Percentiles rank a stretch among this genome's conserved stretches.
Evolutionary conservation across 2,113 vertebrate species (phyloP).

Genomic region (Ceuthmochares aereus): DNA sequence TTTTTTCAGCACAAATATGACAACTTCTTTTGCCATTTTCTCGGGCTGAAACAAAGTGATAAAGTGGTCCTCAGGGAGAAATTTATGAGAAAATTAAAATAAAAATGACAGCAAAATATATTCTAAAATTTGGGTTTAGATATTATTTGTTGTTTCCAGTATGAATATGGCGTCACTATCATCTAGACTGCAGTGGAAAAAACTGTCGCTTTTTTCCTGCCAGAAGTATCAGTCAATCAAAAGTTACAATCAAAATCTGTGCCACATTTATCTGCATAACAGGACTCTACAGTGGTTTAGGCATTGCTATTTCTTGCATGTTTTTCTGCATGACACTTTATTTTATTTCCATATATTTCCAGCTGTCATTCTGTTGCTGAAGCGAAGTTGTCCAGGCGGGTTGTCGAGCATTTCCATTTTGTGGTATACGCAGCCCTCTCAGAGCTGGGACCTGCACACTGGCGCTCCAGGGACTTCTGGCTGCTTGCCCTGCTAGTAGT

Average conservation of each 20-base stretch:
- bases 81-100: neutral
- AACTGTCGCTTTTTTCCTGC: neutral
- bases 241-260: neutral
- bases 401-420: constrained; percentile 70
- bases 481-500: constrained; percentile 78
- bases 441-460: constrained; percentile 78
- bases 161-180: neutral
- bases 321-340: accelerated
- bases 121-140: neutral
- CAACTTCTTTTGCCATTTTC: neutral
- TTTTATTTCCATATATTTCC: neutral
- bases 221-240: neutral
- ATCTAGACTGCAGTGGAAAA: neutral
- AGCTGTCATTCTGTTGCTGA: constrained; percentile 39
- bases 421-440: constrained; percentile 69
- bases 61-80: neutral
- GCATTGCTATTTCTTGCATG: neutral
- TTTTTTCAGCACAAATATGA: neutral
- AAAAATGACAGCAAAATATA: neutral
- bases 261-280: neutral
- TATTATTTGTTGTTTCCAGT: neutral
- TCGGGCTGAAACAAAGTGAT: neutral
- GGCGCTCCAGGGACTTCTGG: constrained; percentile 80
- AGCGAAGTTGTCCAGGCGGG: neutral
- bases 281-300: neutral